phyloP scores from a whole-genome alignment of 2,797 vertebrate species.

The Emys orbicularis region DNA sequence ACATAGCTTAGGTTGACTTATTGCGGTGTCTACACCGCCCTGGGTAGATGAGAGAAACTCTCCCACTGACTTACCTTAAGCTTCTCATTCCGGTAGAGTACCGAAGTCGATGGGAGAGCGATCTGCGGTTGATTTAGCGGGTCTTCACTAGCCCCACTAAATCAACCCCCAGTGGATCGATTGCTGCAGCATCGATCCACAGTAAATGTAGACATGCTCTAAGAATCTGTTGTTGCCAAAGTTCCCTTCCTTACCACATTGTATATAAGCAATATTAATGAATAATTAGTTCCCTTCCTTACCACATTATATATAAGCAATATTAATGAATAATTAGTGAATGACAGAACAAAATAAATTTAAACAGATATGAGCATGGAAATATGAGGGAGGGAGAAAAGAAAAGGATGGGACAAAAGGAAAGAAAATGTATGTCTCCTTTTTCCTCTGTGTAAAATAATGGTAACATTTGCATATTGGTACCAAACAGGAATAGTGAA shows the following conservation, averaged over 20 bases:
- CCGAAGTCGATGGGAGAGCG: too few species aligned
- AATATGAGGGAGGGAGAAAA: neutral
- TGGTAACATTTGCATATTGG: neutral
- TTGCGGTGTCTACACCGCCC: too few species aligned
- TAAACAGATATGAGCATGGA: neutral
- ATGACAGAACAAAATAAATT: slow-evolving; percentile 36
- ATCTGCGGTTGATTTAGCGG: too few species aligned
- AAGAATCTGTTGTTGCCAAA: neutral
- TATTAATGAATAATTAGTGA: neutral
- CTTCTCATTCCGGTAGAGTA: too few species aligned
- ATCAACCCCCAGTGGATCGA: too few species aligned
- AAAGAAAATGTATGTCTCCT: neutral
- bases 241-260: neutral
- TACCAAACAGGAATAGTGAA: neutral
- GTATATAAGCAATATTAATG: neutral
- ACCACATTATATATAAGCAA: neutral
- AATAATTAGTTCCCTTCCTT: neutral
- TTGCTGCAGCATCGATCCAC: too few species aligned
- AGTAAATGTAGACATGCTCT: too few species aligned
- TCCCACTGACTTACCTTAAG: too few species aligned
- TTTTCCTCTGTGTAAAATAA: neutral
- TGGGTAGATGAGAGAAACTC: too few species aligned
- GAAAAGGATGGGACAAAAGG: neutral
- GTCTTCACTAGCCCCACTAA: too few species aligned
- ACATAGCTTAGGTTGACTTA: too few species aligned